Base-by-base conservation (phyloP, 2,888 invertebrate genomes). In the Acronicta alni region DNA sequence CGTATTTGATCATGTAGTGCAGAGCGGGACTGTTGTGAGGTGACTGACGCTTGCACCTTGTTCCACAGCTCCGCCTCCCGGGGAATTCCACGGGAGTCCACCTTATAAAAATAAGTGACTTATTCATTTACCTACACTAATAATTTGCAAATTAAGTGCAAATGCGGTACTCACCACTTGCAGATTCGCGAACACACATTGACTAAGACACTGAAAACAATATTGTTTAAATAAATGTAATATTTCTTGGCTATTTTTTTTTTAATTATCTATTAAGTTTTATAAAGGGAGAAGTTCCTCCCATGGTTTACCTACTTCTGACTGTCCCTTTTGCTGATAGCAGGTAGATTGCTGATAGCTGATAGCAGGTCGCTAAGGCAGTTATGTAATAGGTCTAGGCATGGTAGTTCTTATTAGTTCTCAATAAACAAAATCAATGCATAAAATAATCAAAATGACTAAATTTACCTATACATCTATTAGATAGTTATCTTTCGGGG, bases 181-280 rank as follows among this genome's bases (percentile, higher is more conserved):
- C 56, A 94, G 87, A 83, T 94, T 93, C 18, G 93, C 91, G 77
- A 94, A 94, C 39, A 94, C 91, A 79, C 94, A 94, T 73, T 94
- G 94, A 70, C 93, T 94, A 47, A 94, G 89, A 61, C 94, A 94
- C 94, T 94, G 89, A 47, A 92, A 91, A 77, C 56, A 66, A 46
- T 12, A 38, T 26, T 35, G 35, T n/a, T 35, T n/a, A 6, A 6
- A n/a, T n/a, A n/a, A n/a, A n/a, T n/a, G n/a, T n/a, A 12, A 5
- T n/a, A n/a, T 35, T n/a, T 5, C 35, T 35, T n/a, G 5, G 4
- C 14, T 14, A 30, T 10, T 32, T 14, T 32, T 32, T 0, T 3
- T 32, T 4, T 2, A 12, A 14, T 14, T n/a, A n/a, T 4, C 5
- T 2, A 14, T 9, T 26, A 9, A 26, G 6, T 26, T 26, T 0